These are phyloP conservation scores for Melospiza georgiana DNA, from an alignment of 2,113 vertebrate species.

Conservation along the genomic window DNA sequence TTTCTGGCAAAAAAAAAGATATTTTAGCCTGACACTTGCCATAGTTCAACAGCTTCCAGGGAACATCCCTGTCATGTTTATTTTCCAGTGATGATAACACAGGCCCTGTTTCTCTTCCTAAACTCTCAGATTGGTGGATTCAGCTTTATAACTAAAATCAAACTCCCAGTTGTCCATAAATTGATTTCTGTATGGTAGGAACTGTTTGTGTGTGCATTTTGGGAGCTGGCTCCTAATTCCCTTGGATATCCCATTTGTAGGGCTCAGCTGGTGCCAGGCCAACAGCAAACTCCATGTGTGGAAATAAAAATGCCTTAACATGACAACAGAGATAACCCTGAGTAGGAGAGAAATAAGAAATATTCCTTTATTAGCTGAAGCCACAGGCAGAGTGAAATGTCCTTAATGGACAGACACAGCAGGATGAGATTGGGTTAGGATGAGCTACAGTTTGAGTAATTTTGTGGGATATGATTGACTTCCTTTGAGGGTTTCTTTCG, in stretches of 20 bases:
- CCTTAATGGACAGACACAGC: not conserved
- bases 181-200: not conserved
- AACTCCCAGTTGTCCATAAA: not conserved
- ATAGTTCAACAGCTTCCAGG: not conserved
- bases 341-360: not conserved
- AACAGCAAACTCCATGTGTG: not conserved
- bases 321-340: not conserved
- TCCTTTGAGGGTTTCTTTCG: not conserved
- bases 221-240: not conserved
- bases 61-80: not conserved
- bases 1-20: not conserved
- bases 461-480: not conserved
- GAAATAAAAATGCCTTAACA: not conserved
- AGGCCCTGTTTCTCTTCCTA: not conserved
- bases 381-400: not conserved
- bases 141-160: not conserved
- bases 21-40: not conserved
- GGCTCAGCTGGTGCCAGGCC: not conserved
- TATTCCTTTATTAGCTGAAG: not conserved
- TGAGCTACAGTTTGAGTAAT: not conserved
- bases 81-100: not conserved
- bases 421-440: not conserved
- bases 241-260: rapidly evolving
- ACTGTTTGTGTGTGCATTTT: not conserved
- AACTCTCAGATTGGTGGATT: not conserved